Conservation (phyloP, 2,888 invertebrate species). For the Fragum fragum region DNA sequence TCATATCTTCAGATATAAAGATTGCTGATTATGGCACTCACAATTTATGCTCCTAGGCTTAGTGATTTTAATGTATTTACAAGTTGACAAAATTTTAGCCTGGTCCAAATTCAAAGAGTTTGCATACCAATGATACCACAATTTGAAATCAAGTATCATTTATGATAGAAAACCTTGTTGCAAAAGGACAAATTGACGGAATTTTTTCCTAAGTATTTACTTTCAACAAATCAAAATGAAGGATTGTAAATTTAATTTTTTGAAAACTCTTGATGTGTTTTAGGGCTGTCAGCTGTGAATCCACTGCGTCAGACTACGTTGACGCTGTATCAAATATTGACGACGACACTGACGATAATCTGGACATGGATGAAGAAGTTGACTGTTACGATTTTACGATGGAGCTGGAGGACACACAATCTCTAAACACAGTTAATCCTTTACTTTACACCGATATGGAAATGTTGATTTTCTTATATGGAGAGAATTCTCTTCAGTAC, state of each 20-base stretch:
- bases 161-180: not conserved
- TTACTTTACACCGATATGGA: constrained; percentile 75
- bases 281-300: constrained; percentile 71
- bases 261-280: no score
- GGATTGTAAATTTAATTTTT: not conserved
- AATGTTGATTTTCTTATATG: constrained; percentile 68
- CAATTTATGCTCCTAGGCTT: no score
- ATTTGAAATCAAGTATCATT: no score
- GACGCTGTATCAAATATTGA: constrained; percentile 72
- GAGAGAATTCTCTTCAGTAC: constrained; percentile 70
- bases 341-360: constrained; percentile 62
- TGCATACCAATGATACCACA: no score
- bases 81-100: no score
- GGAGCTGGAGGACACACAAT: constrained; percentile 41
- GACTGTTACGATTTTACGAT: constrained; percentile 24
- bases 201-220: not conserved
- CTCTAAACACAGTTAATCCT: constrained; percentile 48
- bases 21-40: no score
- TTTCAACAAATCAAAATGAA: not conserved
- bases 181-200: not conserved
- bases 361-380: constrained; percentile 44
- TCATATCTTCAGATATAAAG: no score
- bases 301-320: constrained; percentile 69
- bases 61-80: no score
- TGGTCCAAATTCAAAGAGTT: no score